These are phyloP conservation scores for Miichthys miiuy DNA, from an alignment of 2,797 vertebrate genomes.

Conservation along the genomic window DNA sequence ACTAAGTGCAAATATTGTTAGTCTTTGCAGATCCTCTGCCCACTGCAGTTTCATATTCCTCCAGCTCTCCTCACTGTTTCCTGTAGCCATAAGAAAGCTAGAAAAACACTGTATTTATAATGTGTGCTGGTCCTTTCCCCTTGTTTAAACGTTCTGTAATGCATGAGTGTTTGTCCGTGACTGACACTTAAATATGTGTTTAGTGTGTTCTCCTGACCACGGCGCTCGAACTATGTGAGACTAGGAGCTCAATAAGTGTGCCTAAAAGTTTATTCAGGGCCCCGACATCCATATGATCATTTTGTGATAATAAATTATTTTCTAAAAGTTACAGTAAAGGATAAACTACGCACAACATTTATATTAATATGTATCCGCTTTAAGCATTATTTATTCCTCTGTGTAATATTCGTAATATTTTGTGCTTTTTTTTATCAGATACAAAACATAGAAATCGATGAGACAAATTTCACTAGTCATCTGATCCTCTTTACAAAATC, in stretches of 20 bases:
- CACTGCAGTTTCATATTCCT: slow-evolving; percentile 41
- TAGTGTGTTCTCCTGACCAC: slow-evolving; percentile 10
- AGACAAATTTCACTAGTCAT: neutral
- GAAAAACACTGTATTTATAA: slow-evolving; percentile 8
- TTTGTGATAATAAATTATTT: neutral
- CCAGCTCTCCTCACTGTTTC: slow-evolving; percentile 43
- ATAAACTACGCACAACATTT: neutral
- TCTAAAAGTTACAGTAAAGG: neutral
- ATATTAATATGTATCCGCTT: neutral
- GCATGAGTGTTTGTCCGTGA: slow-evolving; percentile 10
- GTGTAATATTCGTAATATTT: neutral
- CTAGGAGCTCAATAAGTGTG: slow-evolving; percentile 1
- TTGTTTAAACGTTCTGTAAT: slow-evolving; percentile 17
- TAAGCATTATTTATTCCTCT: neutral
- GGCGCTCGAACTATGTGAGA: neutral
- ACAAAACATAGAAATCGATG: neutral
- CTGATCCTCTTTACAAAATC: slow-evolving; percentile 11
- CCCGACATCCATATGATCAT: neutral
- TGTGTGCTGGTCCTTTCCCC: slow-evolving; percentile 28
- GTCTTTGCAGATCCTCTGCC: slow-evolving; percentile 58
- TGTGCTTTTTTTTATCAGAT: neutral
- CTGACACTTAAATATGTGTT: slow-evolving; percentile 18
- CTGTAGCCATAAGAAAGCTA: slow-evolving; percentile 23
- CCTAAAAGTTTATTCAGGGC: neutral
- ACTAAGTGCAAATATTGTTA: slow-evolving; percentile 64